A percentile compares a stretch with the other conserved stretches of the same genome.
Evolutionary conservation across 2,797 vertebrate genomes (phyloP).

Genomic region (Cottoperca gobio): DNA sequence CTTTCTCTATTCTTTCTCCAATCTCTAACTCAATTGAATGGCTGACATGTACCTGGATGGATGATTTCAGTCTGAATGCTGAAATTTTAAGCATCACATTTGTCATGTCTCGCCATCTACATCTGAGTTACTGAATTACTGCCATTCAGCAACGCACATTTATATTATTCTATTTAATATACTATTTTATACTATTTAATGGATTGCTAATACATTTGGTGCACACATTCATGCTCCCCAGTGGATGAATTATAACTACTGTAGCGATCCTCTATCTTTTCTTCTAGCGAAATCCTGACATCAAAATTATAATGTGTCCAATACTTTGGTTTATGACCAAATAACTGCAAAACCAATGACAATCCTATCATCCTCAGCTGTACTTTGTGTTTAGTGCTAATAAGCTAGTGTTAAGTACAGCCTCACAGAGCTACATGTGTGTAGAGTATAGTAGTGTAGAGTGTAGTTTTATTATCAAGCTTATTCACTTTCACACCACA

Average conservation of each 20-base stretch:
- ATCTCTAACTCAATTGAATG: conserved; percentile 1
- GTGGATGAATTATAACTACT: background rate
- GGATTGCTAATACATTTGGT: background rate
- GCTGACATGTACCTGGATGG: conserved; percentile 40
- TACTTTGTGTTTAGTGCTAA: background rate
- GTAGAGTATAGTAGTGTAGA: conserved; percentile 9
- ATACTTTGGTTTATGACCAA: background rate
- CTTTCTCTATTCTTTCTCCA: conserved; percentile 3
- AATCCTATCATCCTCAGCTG: background rate
- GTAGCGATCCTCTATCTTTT: background rate
- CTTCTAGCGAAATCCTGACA: background rate
- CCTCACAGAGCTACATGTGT: background rate
- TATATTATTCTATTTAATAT: too few relatives aligned
- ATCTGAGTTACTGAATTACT: background rate
- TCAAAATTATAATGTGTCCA: background rate
- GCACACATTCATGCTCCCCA: background rate
- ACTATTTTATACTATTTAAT: too few relatives aligned
- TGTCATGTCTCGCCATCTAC: background rate
- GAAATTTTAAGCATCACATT: conserved; percentile 28
- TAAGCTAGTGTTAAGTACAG: background rate
- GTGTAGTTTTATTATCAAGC: background rate
- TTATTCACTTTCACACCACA: background rate
- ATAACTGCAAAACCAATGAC: background rate
- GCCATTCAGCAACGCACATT: background rate
- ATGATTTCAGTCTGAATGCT: conserved; percentile 20